phyloP scores from a whole-genome alignment of 2,113 vertebrate species.

The Chionomys nivalis region DNA sequence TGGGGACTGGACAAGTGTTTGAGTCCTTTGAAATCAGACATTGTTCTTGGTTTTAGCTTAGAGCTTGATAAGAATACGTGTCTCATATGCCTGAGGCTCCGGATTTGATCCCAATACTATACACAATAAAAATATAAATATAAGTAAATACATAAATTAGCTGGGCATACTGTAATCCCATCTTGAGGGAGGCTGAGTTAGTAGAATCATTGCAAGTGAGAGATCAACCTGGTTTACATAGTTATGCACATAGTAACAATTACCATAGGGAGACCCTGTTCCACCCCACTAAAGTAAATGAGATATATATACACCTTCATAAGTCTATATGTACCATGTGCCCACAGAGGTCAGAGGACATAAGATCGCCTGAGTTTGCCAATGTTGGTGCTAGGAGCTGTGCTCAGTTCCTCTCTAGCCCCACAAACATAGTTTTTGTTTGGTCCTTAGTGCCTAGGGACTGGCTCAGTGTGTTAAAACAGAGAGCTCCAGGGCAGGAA shows the following conservation, averaged over 20 bases:
- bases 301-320: not conserved
- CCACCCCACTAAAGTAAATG: not conserved
- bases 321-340: not conserved
- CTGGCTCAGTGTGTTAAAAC: constrained; percentile 6
- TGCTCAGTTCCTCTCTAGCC: not conserved
- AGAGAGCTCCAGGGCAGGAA: not conserved
- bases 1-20: not conserved
- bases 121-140: not conserved
- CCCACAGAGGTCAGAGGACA: not conserved
- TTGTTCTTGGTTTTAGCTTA: not conserved
- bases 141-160: not conserved
- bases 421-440: not conserved
- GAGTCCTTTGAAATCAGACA: not conserved
- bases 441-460: not conserved
- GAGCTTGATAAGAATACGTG: not conserved
- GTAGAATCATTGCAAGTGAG: not conserved
- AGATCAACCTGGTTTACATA: not conserved
- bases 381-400: not conserved
- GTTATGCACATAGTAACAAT: not conserved
- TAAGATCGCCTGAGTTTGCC: not conserved
- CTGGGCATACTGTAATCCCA: no score
- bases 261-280: not conserved
- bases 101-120: not conserved
- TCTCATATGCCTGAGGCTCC: not conserved
- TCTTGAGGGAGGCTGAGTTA: not conserved